A percentile compares a stretch with the other conserved stretches of the same genome.
Evolutionary conservation across 2,888 invertebrate genomes (phyloP).

Genomic region (Oligia strigilis): DNA sequence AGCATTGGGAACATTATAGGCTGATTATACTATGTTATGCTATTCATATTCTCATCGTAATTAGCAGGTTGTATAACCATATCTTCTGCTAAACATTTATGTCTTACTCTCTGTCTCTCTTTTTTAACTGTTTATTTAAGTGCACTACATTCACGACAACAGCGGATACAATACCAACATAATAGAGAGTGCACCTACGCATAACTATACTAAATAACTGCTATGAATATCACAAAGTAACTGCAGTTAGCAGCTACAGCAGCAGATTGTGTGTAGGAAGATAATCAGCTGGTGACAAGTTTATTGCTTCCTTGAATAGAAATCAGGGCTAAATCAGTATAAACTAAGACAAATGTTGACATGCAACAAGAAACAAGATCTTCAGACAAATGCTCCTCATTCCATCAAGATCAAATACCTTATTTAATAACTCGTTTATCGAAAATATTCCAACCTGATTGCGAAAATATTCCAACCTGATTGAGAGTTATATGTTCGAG

Average conservation of each 20-base stretch:
- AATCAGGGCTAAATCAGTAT: conserved; percentile 1
- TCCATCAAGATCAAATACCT: neutral
- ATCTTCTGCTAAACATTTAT: neutral
- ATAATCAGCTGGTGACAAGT: conserved; percentile 23
- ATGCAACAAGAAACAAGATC: neutral
- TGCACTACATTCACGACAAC: neutral
- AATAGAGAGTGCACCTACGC: neutral
- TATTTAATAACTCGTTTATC: neutral
- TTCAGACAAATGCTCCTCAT: neutral
- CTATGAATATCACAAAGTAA: neutral
- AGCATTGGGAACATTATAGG: no score
- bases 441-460: no score
- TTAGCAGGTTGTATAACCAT: neutral
- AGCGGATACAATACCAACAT: neutral
- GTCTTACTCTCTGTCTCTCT: neutral
- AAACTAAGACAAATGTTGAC: neutral
- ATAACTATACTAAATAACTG: no score
- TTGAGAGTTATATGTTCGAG: no score
- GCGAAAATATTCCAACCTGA: no score
- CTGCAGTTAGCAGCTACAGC: conserved; percentile 10
- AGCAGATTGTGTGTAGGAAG: conserved; percentile 39
- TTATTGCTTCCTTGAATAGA: conserved; percentile 51
- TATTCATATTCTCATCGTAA: neutral
- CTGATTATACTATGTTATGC: no score
- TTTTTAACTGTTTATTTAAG: neutral